phyloP scores from a whole-genome alignment of 2,888 invertebrate species.

The Amitus sp. region DNA sequence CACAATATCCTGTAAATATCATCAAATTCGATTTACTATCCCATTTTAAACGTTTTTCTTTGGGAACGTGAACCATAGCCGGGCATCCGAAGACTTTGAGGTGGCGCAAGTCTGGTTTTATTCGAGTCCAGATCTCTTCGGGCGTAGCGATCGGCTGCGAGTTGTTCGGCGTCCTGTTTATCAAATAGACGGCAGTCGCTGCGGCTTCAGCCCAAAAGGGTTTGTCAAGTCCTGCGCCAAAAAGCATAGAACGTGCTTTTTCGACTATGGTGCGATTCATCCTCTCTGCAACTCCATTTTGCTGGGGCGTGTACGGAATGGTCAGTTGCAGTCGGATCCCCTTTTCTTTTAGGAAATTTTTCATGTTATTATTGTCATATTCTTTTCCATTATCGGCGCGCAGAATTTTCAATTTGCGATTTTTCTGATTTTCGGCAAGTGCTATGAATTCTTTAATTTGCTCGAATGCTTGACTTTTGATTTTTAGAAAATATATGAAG shows the following conservation, averaged over 20 bases:
- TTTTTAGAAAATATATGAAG: constrained; percentile 38
- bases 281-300: constrained; percentile 52
- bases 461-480: constrained; percentile 35
- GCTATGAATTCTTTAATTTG: constrained; percentile 33
- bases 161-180: constrained; percentile 38
- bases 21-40: no score
- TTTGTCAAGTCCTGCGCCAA: constrained; percentile 13
- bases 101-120: no score
- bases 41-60: no score
- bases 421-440: constrained; percentile 34
- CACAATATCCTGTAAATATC: no score
- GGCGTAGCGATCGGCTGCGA: constrained; percentile 30
- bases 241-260: constrained; percentile 23
- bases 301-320: constrained; percentile 46
- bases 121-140: no score
- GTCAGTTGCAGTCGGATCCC: constrained; percentile 27
- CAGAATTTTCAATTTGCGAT: constrained; percentile 31
- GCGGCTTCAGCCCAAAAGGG: constrained; percentile 27
- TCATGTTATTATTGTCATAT: constrained; percentile 20
- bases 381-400: constrained; percentile 31
- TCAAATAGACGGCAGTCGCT: constrained; percentile 13
- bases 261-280: constrained; percentile 40
- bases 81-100: no score
- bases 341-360: constrained; percentile 11
- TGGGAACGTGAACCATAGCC: no score